Conservation (phyloP, 1,140 invertebrate genomes). For the Orius insidiosus region DNA sequence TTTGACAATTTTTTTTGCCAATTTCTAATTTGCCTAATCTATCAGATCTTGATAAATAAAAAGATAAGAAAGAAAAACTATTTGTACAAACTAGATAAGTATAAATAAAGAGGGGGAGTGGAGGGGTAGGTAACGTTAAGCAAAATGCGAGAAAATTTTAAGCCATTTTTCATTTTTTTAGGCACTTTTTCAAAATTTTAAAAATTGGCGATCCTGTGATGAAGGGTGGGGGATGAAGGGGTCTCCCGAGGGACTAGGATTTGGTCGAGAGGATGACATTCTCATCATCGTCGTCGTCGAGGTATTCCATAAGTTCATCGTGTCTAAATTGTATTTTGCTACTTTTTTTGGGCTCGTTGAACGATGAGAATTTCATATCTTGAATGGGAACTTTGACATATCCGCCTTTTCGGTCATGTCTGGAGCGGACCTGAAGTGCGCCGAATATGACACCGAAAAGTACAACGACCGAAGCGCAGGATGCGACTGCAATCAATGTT, state of each 20-base stretch:
- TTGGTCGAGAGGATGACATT: conserved; percentile 2
- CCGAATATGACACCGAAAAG: conserved; percentile 48
- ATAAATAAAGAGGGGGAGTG: too few relatives aligned
- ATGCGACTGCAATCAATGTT: conserved; percentile 32
- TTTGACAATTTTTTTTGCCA: too few relatives aligned
- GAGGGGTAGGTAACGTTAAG: too few relatives aligned
- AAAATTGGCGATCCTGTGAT: background rate
- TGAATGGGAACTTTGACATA: conserved; percentile 12
- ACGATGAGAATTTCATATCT: conserved; percentile 10
- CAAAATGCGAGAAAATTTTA: too few relatives aligned
- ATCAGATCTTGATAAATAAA: too few relatives aligned
- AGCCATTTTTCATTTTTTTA: background rate
- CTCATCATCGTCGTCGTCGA: conserved; percentile 12
- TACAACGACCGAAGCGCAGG: conserved; percentile 42
- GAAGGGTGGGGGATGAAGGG: background rate
- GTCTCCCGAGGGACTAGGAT: conserved; percentile 5
- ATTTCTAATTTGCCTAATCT: too few relatives aligned
- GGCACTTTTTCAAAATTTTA: conserved; percentile 5
- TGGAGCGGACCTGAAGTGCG: conserved; percentile 39
- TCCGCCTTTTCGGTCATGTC: background rate
- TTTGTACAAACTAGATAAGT: too few relatives aligned
- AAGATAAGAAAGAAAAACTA: too few relatives aligned
- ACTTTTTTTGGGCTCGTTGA: conserved; percentile 5
- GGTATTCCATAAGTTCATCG: conserved; percentile 2
- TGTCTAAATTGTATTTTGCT: conserved; percentile 6